Conservation (phyloP, 2,797 vertebrate genomes). For the Periparus ater region DNA sequence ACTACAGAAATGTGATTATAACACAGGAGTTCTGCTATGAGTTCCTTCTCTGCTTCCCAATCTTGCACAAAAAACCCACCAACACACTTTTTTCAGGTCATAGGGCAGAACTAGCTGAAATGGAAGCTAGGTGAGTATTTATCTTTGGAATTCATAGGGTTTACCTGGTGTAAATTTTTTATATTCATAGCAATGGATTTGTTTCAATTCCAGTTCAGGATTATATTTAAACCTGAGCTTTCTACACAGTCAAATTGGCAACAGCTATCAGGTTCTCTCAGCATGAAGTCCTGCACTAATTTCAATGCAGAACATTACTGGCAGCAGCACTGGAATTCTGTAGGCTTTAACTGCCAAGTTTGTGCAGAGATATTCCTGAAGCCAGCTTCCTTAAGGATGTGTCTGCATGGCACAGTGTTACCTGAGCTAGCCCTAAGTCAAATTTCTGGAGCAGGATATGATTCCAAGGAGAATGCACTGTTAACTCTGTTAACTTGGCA, state of each 20-base stretch:
- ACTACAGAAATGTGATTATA: neutral
- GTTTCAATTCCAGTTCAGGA: neutral
- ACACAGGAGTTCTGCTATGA: neutral
- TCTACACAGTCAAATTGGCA: neutral
- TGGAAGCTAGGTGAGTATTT: neutral
- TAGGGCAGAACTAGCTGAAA: neutral
- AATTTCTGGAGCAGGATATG: neutral
- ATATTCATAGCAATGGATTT: neutral
- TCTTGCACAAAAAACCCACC: rapidly evolving
- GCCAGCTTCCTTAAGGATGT: neutral
- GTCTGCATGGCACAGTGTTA: neutral
- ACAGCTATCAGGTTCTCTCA: neutral
- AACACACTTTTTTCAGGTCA: neutral
- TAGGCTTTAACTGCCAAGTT: neutral
- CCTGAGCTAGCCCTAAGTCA: neutral
- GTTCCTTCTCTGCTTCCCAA: neutral
- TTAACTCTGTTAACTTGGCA: neutral
- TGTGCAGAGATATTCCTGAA: neutral
- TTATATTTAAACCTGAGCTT: neutral
- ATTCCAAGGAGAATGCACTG: neutral
- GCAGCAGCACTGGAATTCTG: neutral
- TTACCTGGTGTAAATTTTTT: neutral
- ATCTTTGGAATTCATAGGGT: neutral
- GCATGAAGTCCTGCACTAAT: neutral
- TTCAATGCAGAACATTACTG: neutral